These are phyloP conservation scores for Anguilla marmorata DNA, from an alignment of 2,797 vertebrate genomes.

Conservation along the genomic window DNA sequence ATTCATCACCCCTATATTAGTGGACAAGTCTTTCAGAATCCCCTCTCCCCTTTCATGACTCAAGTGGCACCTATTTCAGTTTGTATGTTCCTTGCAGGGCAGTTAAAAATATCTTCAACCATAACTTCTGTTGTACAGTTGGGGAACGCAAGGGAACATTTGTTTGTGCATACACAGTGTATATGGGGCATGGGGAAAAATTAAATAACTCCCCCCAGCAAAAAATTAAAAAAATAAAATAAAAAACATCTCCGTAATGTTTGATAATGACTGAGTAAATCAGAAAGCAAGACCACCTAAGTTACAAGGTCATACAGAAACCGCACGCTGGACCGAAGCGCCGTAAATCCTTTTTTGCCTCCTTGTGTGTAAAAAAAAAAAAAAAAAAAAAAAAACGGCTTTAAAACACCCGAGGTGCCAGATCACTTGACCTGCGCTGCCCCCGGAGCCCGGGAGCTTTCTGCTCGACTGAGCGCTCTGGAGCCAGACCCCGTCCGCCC, in stretches of 20 bases:
- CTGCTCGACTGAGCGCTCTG: conserved; percentile 77
- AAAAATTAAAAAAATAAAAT: not conserved
- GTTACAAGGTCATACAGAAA: conserved; percentile 71
- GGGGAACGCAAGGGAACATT: not conserved
- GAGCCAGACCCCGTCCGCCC: conserved; percentile 75
- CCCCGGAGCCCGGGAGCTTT: conserved; percentile 75
- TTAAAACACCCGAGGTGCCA: conserved; percentile 86
- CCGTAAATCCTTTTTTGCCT: conserved; percentile 73
- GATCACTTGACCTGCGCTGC: conserved; percentile 87
- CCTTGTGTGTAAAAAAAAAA: conserved; percentile 67
- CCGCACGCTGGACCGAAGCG: conserved; percentile 60
- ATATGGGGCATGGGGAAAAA: not conserved
- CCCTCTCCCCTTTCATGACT: not conserved
- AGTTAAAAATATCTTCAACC: not conserved
- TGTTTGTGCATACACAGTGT: not conserved
- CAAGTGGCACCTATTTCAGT: not conserved
- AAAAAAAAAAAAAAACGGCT: conserved; percentile 62
- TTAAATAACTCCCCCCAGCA: not conserved
- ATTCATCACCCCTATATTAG: not conserved
- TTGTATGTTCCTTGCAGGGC: not conserved
- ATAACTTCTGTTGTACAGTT: not conserved
- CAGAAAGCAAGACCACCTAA: conserved; percentile 60
- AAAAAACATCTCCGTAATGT: conserved; percentile 34
- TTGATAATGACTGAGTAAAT: conserved; percentile 71
- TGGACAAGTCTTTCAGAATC: not conserved